These are phyloP conservation scores for Idaea aversata DNA, from an alignment of 2,888 invertebrate species.

Conservation along the genomic window DNA sequence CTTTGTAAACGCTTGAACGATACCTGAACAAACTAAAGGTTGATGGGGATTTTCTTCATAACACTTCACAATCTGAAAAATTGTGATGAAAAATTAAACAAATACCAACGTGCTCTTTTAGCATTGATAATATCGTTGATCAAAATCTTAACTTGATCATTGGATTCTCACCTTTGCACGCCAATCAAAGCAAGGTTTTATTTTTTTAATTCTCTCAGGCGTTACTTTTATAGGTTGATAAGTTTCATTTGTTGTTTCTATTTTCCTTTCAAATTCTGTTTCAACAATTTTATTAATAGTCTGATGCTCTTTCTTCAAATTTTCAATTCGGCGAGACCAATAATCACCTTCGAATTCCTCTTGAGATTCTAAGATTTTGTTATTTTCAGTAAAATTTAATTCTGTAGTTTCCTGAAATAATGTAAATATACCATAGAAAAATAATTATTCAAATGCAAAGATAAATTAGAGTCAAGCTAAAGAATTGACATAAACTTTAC, in stretches of 20 bases:
- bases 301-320: constrained; percentile 65
- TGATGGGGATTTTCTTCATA: constrained; percentile 70
- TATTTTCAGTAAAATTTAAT: constrained; percentile 37
- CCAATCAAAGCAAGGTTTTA: constrained; percentile 66
- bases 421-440: neutral
- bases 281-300: constrained; percentile 67
- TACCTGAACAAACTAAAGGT: constrained; percentile 58
- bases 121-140: neutral
- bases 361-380: constrained; percentile 25
- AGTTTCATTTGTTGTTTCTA: constrained; percentile 50
- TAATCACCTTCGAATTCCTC: constrained; percentile 56
- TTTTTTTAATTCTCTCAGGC: constrained; percentile 54
- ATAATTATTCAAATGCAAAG: neutral
- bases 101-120: neutral
- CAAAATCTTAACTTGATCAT: neutral
- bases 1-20: constrained; percentile 64
- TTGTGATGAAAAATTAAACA: constrained; percentile 7
- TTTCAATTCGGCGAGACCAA: constrained; percentile 63
- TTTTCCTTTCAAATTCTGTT: constrained; percentile 62
- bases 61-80: constrained; percentile 64
- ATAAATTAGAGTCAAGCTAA: neutral
- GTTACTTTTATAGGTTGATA: constrained; percentile 47
- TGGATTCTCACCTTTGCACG: constrained; percentile 51
- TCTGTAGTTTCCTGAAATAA: constrained; percentile 44
- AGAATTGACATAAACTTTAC: neutral